Conservation (phyloP, 2,113 vertebrate species). For the Emydura subglobosa region DNA sequence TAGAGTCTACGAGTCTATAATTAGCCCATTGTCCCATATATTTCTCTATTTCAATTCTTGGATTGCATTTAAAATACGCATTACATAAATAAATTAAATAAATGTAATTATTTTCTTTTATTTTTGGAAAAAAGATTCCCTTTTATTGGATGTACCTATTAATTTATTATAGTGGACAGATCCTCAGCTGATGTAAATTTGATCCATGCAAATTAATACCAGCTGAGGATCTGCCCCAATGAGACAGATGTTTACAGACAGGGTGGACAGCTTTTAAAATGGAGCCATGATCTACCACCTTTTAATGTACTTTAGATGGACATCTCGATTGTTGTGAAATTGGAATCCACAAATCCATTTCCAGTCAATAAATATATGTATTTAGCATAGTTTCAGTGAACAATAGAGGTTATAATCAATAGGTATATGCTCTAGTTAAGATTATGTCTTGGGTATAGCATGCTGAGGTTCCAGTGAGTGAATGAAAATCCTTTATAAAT, state of each 20-base stretch:
- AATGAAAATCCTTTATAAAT: not conserved
- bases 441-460: not conserved
- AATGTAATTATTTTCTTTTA: not conserved
- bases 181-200: fast-evolving
- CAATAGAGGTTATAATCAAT: not conserved
- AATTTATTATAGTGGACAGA: not conserved
- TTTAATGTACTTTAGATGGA: not conserved
- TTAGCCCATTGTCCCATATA: not conserved
- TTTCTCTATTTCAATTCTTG: not conserved
- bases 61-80: not conserved
- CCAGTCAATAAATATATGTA: not conserved
- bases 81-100: not conserved
- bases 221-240: not conserved
- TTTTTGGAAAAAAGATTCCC: not conserved
- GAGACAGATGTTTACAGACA: not conserved
- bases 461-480: not conserved
- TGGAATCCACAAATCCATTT: not conserved
- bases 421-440: not conserved
- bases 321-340: not conserved
- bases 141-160: not conserved
- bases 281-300: not conserved
- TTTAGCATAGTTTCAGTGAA: not conserved
- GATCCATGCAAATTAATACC: not conserved
- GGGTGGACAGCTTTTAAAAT: not conserved
- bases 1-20: not conserved